phyloP scores from a whole-genome alignment of 1,140 invertebrate species.

The Xylocopa sonorina region DNA sequence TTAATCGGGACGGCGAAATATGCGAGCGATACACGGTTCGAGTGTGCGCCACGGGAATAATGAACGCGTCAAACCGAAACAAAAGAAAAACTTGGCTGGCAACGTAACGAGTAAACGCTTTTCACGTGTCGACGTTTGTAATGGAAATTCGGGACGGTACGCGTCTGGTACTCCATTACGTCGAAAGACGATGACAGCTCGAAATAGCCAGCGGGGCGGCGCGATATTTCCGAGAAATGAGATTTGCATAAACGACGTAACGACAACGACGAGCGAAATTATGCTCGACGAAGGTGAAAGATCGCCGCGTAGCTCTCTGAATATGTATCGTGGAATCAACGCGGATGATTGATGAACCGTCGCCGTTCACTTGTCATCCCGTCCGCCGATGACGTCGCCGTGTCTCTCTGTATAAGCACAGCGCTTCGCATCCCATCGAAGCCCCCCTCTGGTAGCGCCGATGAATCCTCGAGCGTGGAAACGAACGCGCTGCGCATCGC shows the following conservation, averaged over 20 bases:
- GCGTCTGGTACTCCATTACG: background rate
- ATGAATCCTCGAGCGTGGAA: background rate
- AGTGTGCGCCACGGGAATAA: too few species aligned
- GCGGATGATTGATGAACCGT: constrained; percentile 45
- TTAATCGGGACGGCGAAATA: background rate
- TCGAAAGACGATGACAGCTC: background rate
- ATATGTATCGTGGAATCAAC: constrained; percentile 40
- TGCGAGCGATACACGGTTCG: too few species aligned
- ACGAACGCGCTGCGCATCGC: background rate
- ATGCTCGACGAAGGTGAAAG: background rate
- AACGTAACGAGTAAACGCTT: too few species aligned
- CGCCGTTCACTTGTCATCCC: constrained; percentile 32
- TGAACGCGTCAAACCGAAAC: background rate
- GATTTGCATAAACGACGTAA: constrained; percentile 46
- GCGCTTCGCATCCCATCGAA: background rate
- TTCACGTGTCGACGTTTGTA: background rate
- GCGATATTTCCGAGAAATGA: constrained; percentile 11
- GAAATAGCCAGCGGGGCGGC: too few species aligned
- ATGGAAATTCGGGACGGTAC: background rate
- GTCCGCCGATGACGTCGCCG: constrained; percentile 1
- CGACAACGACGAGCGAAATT: background rate
- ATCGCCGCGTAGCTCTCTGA: background rate
- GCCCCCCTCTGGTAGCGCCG: background rate
- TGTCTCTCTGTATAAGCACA: background rate
- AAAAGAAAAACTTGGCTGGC: background rate